Evolutionary conservation across 2,797 vertebrate species (phyloP), one percentile per base, ranked within the genome.

Genomic region (Neosalanx taihuensis): DNA sequence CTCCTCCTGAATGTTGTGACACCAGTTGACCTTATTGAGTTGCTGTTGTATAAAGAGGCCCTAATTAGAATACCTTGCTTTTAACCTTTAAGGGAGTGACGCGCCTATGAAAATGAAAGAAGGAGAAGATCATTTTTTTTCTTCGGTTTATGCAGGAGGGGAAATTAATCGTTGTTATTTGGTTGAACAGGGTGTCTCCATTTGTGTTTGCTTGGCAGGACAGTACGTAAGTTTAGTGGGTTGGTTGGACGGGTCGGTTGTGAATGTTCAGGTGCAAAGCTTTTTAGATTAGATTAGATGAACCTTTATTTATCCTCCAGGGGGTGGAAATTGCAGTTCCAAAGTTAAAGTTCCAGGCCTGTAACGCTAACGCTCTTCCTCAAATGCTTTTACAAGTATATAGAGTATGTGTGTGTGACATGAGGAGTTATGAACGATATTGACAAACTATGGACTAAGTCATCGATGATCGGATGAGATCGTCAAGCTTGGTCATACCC

Each of bases 21-120:
- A 93, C 91, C 91, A 92, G 88, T 91, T 94, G 93, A 96, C 96
- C 94, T 96, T 96, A 95, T 85, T 88, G 89, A 89, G 92, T 86
- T 90, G 88, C 89, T 92, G 89, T 87, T 94, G 92, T 94, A 93
- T 93, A 92, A 89, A 89, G 83, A 89, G 81, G 85, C 82, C 89
- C 92, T 92, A 88, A 91, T 92, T 92, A 87, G 88, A 93, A 89
- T 87, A 91, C 75, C 85, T 88, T 89, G 84, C 86, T 83, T 90
- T 90, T 89, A 89, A 91, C 89, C 88, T 90, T 90, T 88, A 87
- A 73, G 61, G 26, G 85, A 90, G 81, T 89, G 88, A 86, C 60
- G 58, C 71, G 73, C 70, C 77, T 74, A 37, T 79, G 81, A 82
- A 75, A 78, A 71, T 80, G 81, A 81, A 81, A 84, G 15, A 23